Evolutionary conservation across 2,113 vertebrate species (phyloP).

Genomic region (Fukomys damarensis): DNA sequence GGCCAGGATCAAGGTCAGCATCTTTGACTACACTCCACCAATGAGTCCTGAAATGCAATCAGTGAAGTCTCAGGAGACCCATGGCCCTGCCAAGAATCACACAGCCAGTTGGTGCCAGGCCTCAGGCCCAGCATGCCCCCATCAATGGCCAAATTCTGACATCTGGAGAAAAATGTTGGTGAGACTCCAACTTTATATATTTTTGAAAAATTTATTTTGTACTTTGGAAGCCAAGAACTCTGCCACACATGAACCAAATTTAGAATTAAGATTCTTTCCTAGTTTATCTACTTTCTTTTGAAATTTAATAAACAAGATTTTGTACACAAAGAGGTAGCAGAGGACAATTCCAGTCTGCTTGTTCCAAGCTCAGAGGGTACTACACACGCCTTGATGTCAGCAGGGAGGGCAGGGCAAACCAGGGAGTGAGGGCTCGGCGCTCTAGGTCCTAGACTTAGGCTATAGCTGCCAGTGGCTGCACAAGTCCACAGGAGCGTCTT

Average conservation of each 20-base stretch:
- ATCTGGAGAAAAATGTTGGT: neutral
- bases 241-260: slow-evolving; percentile 67
- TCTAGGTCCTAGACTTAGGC: neutral
- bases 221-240: slow-evolving; percentile 77
- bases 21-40: neutral
- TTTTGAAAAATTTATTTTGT: slow-evolving; percentile 84
- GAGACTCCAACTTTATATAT: slow-evolving; percentile 50
- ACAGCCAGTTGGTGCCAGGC: neutral
- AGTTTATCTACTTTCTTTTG: slow-evolving; percentile 68
- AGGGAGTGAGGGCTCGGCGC: neutral
- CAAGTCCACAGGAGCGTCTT: neutral
- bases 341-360: slow-evolving; percentile 78
- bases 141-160: neutral
- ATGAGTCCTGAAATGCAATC: neutral
- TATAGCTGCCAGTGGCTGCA: neutral
- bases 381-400: slow-evolving; percentile 52
- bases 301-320: slow-evolving; percentile 78
- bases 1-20: neutral
- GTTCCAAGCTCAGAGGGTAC: slow-evolving; percentile 74
- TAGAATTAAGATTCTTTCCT: slow-evolving; percentile 60
- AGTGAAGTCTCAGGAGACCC: neutral
- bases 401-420: slow-evolving; percentile 24
- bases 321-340: slow-evolving; percentile 82
- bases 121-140: neutral
- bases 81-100: neutral